These are phyloP conservation scores for Mastomys coucha DNA, from an alignment of 2,113 vertebrate species.

Conservation along the genomic window DNA sequence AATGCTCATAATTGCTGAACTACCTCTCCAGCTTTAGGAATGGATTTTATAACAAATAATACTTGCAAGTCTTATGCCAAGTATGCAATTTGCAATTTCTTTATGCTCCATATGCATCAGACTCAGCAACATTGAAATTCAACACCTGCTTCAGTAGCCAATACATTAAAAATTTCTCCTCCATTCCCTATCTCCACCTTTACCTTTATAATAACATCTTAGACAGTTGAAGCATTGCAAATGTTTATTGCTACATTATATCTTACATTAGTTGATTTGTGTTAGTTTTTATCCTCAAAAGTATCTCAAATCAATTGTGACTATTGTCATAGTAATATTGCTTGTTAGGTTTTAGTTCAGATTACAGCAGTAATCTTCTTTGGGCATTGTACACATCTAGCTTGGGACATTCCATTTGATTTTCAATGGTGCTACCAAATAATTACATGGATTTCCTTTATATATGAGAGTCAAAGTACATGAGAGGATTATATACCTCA, in stretches of 20 bases:
- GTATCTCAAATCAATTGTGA: not conserved
- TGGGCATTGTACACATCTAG: not conserved
- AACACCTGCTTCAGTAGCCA: not conserved
- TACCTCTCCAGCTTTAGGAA: not conserved
- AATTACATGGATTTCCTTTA: not conserved
- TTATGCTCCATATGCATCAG: not conserved
- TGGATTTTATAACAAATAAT: conserved; percentile 13
- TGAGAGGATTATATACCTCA: not conserved
- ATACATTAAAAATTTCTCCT: not conserved
- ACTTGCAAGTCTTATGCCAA: not conserved
- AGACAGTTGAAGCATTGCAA: not conserved
- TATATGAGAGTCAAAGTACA: not conserved
- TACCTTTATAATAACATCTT: not conserved
- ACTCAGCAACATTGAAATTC: not conserved
- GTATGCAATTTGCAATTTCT: not conserved
- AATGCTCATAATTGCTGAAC: not conserved
- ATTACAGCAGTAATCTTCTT: not conserved
- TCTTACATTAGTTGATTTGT: not conserved
- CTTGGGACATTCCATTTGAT: not conserved
- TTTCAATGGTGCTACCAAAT: conserved; percentile 30
- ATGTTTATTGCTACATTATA: conserved; percentile 22
- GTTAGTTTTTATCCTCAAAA: conserved; percentile 14
- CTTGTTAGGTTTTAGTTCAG: not conserved
- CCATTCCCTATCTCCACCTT: not conserved
- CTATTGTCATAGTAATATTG: not conserved